Evolutionary conservation across 2,888 invertebrate genomes (phyloP), one percentile per base, ranked within the genome.

Genomic region (Diploptera punctata): DNA sequence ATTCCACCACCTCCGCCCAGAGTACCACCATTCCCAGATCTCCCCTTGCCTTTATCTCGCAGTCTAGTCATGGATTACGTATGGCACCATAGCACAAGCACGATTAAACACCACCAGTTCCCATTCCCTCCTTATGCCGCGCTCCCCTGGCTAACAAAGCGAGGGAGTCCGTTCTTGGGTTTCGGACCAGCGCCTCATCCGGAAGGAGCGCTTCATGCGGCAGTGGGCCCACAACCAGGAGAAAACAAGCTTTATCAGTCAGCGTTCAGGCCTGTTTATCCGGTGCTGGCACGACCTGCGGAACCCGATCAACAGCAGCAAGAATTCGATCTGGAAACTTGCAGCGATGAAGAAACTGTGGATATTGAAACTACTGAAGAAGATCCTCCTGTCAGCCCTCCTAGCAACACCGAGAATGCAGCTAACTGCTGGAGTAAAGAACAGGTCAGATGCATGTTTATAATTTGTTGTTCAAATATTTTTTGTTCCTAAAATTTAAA

Each of bases 281-380:
- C 83, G 0, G 74, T 82, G 65, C 29, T 65, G 4, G 77, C 57
- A 21, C 16, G 52, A 24, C 47, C 54, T 10, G 19, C 26, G 29
- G 44, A 70, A 24, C 67, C 52, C 0, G 44, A n/a, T 3, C 29
- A 29, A 24, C 49, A 33, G 7, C 62, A 38, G 44, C 38, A 19
- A 13, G 68, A 47, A 31, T 21, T n/a, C 65, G 74, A 70, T 19
- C n/a, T 49, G 24, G 68, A 33, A 33, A 76, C 78, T 81, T 1
- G 84, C 76, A 65, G 65, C n/a, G 65, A 65, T 10, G 93, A 94
- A 78, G 93, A 93, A 81, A 89, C 91, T 77, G 94, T 95, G 13
- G 95, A 95, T 79, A 94, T 95, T 76, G 95, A 95, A 81, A 94
- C 94, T 10, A 94, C 93, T 0, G 93, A 93, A 79, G 94, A 93